Evolutionary conservation across 2,888 invertebrate genomes (phyloP), one percentile per base, ranked within the genome.

Genomic region (Mechanitis mazaeus): DNA sequence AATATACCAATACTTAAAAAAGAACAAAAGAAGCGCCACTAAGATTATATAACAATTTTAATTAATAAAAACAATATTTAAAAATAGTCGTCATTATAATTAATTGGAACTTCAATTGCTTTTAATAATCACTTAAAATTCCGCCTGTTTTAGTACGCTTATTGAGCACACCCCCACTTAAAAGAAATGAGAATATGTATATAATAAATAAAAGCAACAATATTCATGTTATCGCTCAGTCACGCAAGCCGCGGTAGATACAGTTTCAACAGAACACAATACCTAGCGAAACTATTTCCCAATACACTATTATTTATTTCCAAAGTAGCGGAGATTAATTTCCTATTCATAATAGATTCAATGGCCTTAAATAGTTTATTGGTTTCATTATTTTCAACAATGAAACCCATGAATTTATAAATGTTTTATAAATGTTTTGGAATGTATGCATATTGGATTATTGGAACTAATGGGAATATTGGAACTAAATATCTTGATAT

Each of bases 231-330:
- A 50, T 50, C 50, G 50, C 31, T 50, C 50, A 50, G 31, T 50
- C 50, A 50, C 50, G 50, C 50, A 50, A 50, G 50, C n/a, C 50
- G 50, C 3, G 50, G 47, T 28, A 50, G 50, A 50, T 31, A 50
- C 31, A 50, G 50, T 50, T 50, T 6, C 50, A 31, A 50, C 79
- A 73, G 77, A 74, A 77, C 69, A 68, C 70, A 70, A 73, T 73
- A 75, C 72, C 72, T 73, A 82, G 78, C 72, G 71, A 73, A 74
- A 77, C 72, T 72, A 73, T 83, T 81, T 78, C 77, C 69, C 72
- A 79, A 79, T 75, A 71, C 73, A 71, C 72, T 69, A 68, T 75
- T 65, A 72, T 75, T 72, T 72, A 71, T 68, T 70, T 77, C 72
- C 72, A 71, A 69, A 64, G 60, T 64, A 46, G 56, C 60, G 60